Percentiles rank a stretch among this genome's conserved stretches.
Evolutionary conservation across 2,888 invertebrate species (phyloP).

Genomic region (Tachina grossa): DNA sequence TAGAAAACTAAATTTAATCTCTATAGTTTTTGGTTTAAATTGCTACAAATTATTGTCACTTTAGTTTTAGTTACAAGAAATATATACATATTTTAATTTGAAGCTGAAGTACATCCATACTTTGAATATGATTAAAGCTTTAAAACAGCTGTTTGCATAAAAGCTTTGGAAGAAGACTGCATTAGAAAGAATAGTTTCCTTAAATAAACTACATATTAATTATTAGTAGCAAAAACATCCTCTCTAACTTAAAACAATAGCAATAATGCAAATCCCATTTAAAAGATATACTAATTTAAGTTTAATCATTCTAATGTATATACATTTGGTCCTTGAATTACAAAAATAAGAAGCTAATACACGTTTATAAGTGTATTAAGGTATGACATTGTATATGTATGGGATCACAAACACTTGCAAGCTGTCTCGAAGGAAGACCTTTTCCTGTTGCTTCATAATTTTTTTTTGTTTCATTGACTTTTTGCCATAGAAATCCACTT

Average conservation of each 20-base stretch:
- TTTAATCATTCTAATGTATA: slow-evolving; percentile 66
- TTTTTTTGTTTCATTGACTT: slow-evolving; percentile 21
- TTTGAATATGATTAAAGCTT: too few species aligned
- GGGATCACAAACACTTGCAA: slow-evolving; percentile 9
- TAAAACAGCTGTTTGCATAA: too few species aligned
- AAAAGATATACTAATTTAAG: slow-evolving; percentile 48
- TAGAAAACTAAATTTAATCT: slow-evolving; percentile 38
- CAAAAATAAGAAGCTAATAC: slow-evolving; percentile 7
- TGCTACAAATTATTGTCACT: neutral
- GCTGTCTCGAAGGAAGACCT: slow-evolving; percentile 7
- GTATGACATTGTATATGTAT: slow-evolving; percentile 1
- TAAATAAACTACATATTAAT: too few species aligned
- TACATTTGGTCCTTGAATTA: neutral
- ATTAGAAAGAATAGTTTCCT: too few species aligned
- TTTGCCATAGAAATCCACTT: slow-evolving; percentile 77
- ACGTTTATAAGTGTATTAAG: neutral
- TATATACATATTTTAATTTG: neutral
- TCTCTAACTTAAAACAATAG: slow-evolving; percentile 12
- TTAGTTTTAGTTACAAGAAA: neutral
- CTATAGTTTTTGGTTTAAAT: slow-evolving; percentile 23
- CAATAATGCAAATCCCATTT: slow-evolving; percentile 7
- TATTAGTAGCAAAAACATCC: too few species aligned
- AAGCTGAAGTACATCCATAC: neutral
- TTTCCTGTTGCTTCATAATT: neutral
- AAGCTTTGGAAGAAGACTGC: too few species aligned